Evolutionary conservation across 1,140 invertebrate species (phyloP).

Genomic region (Episyrphus balteatus): DNA sequence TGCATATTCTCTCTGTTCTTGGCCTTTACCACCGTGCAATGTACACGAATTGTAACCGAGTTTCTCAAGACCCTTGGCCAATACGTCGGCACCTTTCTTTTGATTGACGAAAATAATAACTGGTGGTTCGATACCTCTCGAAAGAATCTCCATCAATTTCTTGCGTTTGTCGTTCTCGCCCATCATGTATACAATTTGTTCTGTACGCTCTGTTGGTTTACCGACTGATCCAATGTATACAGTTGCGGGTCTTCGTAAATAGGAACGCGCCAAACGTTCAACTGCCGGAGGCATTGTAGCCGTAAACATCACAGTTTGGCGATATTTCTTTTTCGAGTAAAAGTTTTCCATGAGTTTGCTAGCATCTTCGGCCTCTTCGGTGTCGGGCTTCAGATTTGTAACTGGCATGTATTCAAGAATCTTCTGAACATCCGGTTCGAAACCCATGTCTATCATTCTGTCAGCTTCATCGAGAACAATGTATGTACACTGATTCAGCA

Average conservation of each 20-base stretch:
- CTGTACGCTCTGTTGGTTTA: slow-evolving; percentile 94
- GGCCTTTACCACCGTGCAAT: slow-evolving; percentile 98
- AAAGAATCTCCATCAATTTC: slow-evolving; percentile 78
- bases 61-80: slow-evolving; percentile 95
- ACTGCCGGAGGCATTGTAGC: slow-evolving; percentile 99
- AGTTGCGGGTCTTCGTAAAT: slow-evolving; percentile 88
- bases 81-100: slow-evolving; percentile 97
- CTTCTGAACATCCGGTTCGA: slow-evolving; percentile 96
- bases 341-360: slow-evolving; percentile 86
- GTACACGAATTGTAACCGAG: slow-evolving; percentile 94
- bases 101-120: slow-evolving; percentile 99
- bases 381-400: slow-evolving; percentile 96
- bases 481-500: slow-evolving; percentile 90
- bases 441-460: slow-evolving; percentile 99
- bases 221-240: slow-evolving; percentile 98
- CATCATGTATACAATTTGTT: slow-evolving; percentile 96
- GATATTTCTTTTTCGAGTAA: slow-evolving; percentile 92
- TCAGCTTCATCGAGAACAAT: slow-evolving; percentile 93
- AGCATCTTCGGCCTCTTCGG: slow-evolving; percentile 96
- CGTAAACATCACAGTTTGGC: slow-evolving; percentile 99
- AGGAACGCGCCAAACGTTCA: slow-evolving; percentile 88
- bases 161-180: slow-evolving; percentile 87
- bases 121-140: slow-evolving; percentile 82
- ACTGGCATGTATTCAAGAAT: slow-evolving; percentile 98
- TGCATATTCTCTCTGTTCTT: slow-evolving; percentile 98